Evolutionary conservation across 2,888 invertebrate genomes (phyloP).

Genomic region (Matsumyia berberina): DNA sequence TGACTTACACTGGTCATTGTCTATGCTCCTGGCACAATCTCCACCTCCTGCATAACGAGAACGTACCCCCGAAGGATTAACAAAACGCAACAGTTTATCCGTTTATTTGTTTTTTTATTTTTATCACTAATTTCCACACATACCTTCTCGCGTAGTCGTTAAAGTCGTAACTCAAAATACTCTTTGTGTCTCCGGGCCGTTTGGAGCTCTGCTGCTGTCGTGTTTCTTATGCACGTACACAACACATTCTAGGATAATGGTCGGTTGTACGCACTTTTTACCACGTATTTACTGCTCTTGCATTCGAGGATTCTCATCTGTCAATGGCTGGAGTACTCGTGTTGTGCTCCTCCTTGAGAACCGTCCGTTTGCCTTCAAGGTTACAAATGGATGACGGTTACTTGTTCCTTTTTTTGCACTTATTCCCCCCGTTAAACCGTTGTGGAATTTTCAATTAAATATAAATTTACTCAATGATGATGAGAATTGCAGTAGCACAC

Average conservation of each 20-base stretch:
- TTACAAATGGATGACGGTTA: slow-evolving; percentile 35
- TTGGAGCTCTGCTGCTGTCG: slow-evolving; percentile 45
- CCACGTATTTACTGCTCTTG: not conserved
- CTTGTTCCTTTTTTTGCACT: not conserved
- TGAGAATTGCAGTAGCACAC: slow-evolving; percentile 49
- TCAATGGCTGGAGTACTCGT: slow-evolving; percentile 39
- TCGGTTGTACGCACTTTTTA: slow-evolving; percentile 28
- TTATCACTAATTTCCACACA: slow-evolving; percentile 8
- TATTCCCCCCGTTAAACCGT: slow-evolving; percentile 29
- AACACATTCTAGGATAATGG: slow-evolving; percentile 64
- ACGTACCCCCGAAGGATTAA: not conserved
- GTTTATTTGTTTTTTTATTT: not conserved
- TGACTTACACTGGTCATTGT: too few relatives aligned
- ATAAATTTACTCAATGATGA: slow-evolving; percentile 68
- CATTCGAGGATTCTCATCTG: slow-evolving; percentile 44
- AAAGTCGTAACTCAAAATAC: slow-evolving; percentile 31
- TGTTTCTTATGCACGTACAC: slow-evolving; percentile 39
- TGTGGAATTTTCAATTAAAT: slow-evolving; percentile 76
- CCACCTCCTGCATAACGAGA: not conserved
- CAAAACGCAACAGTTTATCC: not conserved
- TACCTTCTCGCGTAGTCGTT: slow-evolving; percentile 29
- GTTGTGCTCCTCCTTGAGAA: not conserved
- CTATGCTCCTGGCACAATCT: too few relatives aligned
- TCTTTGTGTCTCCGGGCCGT: slow-evolving; percentile 35
- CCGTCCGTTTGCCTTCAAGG: slow-evolving; percentile 57